A percentile compares a stretch with the other conserved stretches of the same genome.
Evolutionary conservation across 1,140 invertebrate genomes (phyloP).

Genomic region (Drosophila kepulauana): DNA sequence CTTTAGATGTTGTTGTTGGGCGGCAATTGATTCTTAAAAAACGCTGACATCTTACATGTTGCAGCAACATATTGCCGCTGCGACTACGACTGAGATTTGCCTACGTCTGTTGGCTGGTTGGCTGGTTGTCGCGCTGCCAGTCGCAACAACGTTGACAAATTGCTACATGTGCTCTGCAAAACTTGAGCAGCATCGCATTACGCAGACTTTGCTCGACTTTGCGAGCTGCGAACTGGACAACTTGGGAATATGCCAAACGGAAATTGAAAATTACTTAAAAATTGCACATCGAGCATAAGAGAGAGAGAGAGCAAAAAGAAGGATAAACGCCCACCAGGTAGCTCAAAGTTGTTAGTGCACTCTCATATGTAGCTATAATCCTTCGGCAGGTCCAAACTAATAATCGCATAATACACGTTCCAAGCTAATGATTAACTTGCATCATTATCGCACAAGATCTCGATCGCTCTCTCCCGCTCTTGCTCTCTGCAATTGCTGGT

Average conservation of each 20-base stretch:
- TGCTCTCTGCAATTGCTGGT: conserved; percentile 26
- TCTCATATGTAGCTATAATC: conserved; percentile 43
- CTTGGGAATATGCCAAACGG: conserved; percentile 57
- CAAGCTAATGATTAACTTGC: conserved; percentile 83
- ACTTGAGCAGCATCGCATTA: conserved; percentile 51
- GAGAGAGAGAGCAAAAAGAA: neutral
- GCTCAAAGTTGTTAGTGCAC: conserved; percentile 27
- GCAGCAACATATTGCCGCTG: conserved; percentile 68
- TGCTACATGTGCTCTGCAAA: conserved; percentile 58
- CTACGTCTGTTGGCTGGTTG: conserved; percentile 32
- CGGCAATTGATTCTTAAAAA: conserved; percentile 82
- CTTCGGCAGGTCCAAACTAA: conserved; percentile 64
- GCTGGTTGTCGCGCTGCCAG: conserved; percentile 14
- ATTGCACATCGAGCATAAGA: neutral
- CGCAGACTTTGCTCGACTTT: conserved; percentile 26
- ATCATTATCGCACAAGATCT: conserved; percentile 82
- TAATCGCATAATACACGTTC: conserved; percentile 84
- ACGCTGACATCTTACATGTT: conserved; percentile 76
- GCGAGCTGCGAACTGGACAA: neutral
- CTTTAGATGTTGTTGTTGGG: conserved; percentile 46
- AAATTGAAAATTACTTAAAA: conserved; percentile 82
- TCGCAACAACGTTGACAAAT: conserved; percentile 73
- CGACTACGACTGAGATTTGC: conserved; percentile 40
- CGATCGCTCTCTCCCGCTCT: no score
- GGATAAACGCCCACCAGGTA: conserved; percentile 68